Evolutionary conservation across 1,140 invertebrate species (phyloP).

Genomic region (Drosophila sp.): DNA sequence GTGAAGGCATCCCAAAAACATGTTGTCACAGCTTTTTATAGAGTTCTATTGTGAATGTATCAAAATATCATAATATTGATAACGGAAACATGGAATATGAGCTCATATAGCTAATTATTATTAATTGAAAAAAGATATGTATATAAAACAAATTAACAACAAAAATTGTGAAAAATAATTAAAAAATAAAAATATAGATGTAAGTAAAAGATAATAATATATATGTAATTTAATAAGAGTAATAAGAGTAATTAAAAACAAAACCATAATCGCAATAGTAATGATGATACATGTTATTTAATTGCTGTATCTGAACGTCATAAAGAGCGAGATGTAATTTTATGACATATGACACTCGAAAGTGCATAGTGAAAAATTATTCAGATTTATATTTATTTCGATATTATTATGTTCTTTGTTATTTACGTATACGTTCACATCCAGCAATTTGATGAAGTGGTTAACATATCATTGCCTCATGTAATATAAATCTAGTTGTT

Average conservation of each 20-base stretch:
- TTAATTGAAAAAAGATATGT: too few species aligned
- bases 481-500: neutral
- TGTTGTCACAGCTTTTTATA: too few species aligned
- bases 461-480: conserved; percentile 14
- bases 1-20: too few species aligned
- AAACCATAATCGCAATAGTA: conserved; percentile 6
- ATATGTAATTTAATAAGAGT: neutral
- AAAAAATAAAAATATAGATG: too few species aligned
- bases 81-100: too few species aligned
- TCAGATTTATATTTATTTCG: neutral
- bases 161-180: too few species aligned
- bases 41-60: too few species aligned
- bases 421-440: conserved; percentile 15
- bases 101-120: too few species aligned
- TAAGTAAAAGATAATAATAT: too few species aligned
- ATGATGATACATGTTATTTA: conserved; percentile 1
- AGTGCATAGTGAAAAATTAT: neutral
- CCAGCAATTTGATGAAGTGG: conserved; percentile 2
- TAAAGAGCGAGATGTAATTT: neutral
- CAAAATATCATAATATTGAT: too few species aligned
- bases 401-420: too few species aligned
- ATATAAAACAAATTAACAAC: too few species aligned
- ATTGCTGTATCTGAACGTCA: conserved; percentile 11
- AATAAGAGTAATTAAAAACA: neutral
- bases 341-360: neutral